These are phyloP conservation scores for Oegoconia quadripuncta DNA, from an alignment of 2,888 invertebrate species.

Conservation along the genomic window DNA sequence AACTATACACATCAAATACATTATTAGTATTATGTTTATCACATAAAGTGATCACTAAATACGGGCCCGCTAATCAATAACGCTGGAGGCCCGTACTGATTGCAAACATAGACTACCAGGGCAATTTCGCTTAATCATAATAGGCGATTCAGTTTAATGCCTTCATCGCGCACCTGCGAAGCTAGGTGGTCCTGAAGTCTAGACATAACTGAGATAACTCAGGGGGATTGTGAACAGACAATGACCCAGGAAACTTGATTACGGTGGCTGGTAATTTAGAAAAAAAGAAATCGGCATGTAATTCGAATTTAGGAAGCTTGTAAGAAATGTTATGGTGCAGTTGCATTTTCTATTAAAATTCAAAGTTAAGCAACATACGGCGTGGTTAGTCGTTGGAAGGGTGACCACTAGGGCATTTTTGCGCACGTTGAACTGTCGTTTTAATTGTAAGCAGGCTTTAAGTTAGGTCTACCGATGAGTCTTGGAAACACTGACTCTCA, in stretches of 20 bases:
- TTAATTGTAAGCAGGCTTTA: too few relatives aligned
- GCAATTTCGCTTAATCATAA: slow-evolving; percentile 66
- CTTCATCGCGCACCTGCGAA: slow-evolving; percentile 67
- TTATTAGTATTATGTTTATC: slow-evolving; percentile 42
- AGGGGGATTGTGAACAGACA: not conserved
- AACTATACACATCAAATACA: slow-evolving; percentile 5
- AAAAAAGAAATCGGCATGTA: too few relatives aligned
- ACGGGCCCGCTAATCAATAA: slow-evolving; percentile 59
- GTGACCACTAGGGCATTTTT: too few relatives aligned
- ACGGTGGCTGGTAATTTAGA: too few relatives aligned
- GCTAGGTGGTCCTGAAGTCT: slow-evolving; percentile 33
- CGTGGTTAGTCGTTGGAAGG: too few relatives aligned
- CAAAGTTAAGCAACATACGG: too few relatives aligned
- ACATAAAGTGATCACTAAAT: slow-evolving; percentile 38
- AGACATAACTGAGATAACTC: slow-evolving; percentile 4
- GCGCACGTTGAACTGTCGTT: too few relatives aligned
- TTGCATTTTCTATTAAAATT: too few relatives aligned
- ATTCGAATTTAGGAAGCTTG: too few relatives aligned
- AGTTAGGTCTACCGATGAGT: too few relatives aligned
- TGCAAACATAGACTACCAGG: slow-evolving; percentile 57
- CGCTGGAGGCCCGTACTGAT: slow-evolving; percentile 54
- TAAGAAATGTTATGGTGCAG: too few relatives aligned
- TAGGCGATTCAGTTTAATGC: slow-evolving; percentile 68
- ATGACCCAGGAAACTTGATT: slow-evolving; percentile 1
- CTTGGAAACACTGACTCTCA: too few relatives aligned